phyloP scores from a whole-genome alignment of 2,113 vertebrate genomes.

The Oncorhynchus masou region DNA sequence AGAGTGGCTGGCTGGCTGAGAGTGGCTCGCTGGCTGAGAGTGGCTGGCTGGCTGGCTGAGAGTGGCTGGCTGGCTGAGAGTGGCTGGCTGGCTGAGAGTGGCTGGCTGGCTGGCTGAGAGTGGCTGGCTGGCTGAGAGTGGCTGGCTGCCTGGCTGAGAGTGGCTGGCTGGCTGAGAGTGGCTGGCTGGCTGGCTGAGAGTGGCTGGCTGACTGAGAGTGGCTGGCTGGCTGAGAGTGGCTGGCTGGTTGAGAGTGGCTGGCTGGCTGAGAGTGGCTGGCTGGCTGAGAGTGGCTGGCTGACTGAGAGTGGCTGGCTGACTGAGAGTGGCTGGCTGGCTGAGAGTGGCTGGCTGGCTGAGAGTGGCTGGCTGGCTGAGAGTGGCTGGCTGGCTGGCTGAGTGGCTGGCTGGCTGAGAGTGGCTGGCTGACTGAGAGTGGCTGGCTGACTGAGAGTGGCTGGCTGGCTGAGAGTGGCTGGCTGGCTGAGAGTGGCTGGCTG shows the following conservation, averaged over 20 bases:
- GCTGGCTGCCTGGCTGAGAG: no score
- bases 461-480: no score
- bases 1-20: neutral
- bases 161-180: neutral
- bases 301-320: no score
- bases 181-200: no score
- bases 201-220: slow-evolving; percentile 1
- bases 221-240: no score
- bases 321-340: neutral
- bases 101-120: neutral
- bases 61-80: neutral
- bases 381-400: no score
- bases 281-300: neutral
- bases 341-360: no score
- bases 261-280: neutral
- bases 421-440: no score
- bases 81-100: neutral
- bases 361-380: neutral
- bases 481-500: neutral
- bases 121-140: no score
- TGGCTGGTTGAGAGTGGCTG: neutral
- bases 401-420: no score
- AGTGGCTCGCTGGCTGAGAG: no score
- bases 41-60: neutral
- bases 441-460: neutral